Percentiles rank a stretch among this genome's conserved stretches.
phyloP scores from a whole-genome alignment of 2,888 invertebrate genomes.

The Bruchidius siliquastri region DNA sequence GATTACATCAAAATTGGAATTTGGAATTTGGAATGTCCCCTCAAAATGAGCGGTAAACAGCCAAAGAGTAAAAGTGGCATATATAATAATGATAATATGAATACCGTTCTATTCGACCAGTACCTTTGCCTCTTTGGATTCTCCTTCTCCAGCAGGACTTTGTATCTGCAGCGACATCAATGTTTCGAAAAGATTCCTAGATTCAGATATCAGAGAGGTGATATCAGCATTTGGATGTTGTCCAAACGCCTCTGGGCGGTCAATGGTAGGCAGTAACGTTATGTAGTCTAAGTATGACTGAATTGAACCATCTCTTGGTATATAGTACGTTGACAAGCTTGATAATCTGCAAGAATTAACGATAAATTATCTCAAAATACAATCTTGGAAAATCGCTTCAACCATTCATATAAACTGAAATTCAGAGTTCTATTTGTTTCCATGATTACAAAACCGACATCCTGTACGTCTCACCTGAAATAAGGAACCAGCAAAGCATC shows the following conservation, averaged over 20 bases:
- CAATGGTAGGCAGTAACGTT: slow-evolving; percentile 68
- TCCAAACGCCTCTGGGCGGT: slow-evolving; percentile 84
- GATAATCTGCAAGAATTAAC: slow-evolving; percentile 69
- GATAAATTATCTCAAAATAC: too few species aligned
- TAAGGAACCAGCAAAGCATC: slow-evolving; percentile 60
- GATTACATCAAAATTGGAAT: too few species aligned
- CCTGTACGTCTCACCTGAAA: slow-evolving; percentile 51
- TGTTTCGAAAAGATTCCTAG: slow-evolving; percentile 70
- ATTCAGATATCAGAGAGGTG: slow-evolving; percentile 77
- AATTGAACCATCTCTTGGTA: slow-evolving; percentile 77
- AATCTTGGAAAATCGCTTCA: too few species aligned
- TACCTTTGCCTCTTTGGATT: slow-evolving; percentile 69
- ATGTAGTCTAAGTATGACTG: slow-evolving; percentile 79
- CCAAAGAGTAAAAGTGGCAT: too few species aligned
- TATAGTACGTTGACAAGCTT: slow-evolving; percentile 68
- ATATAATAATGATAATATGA: too few species aligned
- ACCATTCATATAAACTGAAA: too few species aligned
- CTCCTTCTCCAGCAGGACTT: slow-evolving; percentile 49
- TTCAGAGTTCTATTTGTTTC: too few species aligned
- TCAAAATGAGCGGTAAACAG: too few species aligned
- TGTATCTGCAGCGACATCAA: slow-evolving; percentile 74
- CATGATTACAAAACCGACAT: neutral
- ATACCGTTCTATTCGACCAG: too few species aligned
- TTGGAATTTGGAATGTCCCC: too few species aligned
- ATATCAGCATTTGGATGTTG: slow-evolving; percentile 90